Conservation (phyloP, 2,113 vertebrate species). For the Anguilla japonica region DNA sequence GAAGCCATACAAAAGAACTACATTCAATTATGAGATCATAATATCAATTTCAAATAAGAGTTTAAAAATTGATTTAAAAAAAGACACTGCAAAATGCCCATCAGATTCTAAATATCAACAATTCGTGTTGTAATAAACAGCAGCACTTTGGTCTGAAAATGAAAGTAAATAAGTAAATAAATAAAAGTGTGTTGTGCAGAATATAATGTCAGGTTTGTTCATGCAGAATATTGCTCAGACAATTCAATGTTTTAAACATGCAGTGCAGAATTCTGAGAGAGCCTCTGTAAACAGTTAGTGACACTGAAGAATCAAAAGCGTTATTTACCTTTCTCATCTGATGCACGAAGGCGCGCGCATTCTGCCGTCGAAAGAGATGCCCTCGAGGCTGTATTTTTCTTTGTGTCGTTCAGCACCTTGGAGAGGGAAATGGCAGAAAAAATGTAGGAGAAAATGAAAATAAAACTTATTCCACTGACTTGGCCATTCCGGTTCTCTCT, state of each 20-base stretch:
- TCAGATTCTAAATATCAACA: background rate
- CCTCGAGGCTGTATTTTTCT: background rate
- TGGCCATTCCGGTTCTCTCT: background rate
- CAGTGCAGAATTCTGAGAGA: background rate
- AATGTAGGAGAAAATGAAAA: background rate
- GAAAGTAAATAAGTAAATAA: background rate
- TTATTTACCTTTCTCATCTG: background rate
- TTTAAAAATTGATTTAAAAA: too few species aligned
- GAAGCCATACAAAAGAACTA: too few species aligned
- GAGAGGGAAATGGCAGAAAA: constrained; percentile 21
- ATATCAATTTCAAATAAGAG: too few species aligned
- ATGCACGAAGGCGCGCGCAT: background rate
- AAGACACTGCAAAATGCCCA: too few species aligned
- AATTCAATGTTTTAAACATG: background rate
- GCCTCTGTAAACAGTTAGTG: background rate
- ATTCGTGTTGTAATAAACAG: background rate
- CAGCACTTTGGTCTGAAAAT: background rate
- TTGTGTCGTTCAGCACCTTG: constrained; percentile 15
- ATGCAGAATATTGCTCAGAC: background rate
- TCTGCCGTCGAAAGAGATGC: background rate
- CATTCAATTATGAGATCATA: too few species aligned
- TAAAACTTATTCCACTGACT: background rate
- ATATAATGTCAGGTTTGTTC: background rate
- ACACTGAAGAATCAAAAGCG: background rate
- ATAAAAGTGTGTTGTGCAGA: background rate